A percentile compares a stretch with the other conserved stretches of the same genome.
Evolutionary conservation across 1,140 invertebrate genomes (phyloP).

Genomic region (Anthonomus grandis): DNA sequence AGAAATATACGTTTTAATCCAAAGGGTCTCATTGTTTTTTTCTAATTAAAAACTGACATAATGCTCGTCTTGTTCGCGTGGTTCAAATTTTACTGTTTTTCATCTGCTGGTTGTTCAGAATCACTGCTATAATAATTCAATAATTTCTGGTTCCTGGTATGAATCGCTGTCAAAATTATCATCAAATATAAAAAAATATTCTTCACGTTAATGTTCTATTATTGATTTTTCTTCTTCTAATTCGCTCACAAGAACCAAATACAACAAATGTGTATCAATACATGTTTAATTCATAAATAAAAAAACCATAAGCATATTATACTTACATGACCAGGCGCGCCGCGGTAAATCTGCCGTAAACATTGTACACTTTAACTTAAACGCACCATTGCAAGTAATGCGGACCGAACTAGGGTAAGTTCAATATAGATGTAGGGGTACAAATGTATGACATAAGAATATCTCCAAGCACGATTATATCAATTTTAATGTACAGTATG

Average conservation of each 20-base stretch:
- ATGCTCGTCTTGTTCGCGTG: constrained; percentile 1
- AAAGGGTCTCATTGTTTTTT: background rate
- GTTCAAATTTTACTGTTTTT: background rate
- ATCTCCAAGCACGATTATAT: background rate
- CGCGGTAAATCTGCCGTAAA: background rate
- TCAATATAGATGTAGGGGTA: background rate
- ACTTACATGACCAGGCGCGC: background rate
- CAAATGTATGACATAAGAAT: background rate
- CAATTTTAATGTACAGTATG: background rate
- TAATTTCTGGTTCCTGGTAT: constrained; percentile 1
- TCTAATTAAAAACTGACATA: constrained; percentile 5
- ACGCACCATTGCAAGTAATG: background rate
- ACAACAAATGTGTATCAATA: background rate
- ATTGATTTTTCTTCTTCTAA: background rate
- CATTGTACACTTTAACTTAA: background rate
- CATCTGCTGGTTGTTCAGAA: background rate
- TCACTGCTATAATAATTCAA: constrained; percentile 1
- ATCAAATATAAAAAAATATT: background rate
- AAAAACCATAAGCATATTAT: background rate
- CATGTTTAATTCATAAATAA: background rate
- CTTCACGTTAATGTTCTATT: background rate
- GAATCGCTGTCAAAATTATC: constrained; percentile 5
- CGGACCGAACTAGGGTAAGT: background rate
- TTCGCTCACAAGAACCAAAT: too few species aligned
- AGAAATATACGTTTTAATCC: too few species aligned